Evolutionary conservation across 2,888 invertebrate genomes (phyloP).

Genomic region (Noctua janthina): DNA sequence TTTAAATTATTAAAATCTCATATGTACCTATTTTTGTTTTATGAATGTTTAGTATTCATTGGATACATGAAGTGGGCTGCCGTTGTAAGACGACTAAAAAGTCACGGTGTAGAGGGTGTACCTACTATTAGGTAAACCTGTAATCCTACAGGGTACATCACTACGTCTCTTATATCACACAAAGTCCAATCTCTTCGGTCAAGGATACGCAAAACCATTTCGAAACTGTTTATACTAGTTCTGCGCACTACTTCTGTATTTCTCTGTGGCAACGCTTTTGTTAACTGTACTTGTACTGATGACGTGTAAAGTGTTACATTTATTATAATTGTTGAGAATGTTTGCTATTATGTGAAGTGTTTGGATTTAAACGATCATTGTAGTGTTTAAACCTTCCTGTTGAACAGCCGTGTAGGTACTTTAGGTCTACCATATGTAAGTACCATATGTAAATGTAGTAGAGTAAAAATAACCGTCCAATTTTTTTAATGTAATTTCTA

Average conservation of each 20-base stretch:
- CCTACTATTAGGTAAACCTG: too few species aligned
- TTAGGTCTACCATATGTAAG: conserved; percentile 33
- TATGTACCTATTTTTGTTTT: too few species aligned
- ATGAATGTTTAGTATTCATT: too few species aligned
- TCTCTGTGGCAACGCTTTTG: background rate
- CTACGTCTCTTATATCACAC: background rate
- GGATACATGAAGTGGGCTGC: too few species aligned
- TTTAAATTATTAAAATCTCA: too few species aligned
- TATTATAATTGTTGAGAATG: conserved; percentile 10
- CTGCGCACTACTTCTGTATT: background rate
- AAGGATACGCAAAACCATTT: background rate
- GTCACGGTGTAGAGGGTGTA: too few species aligned
- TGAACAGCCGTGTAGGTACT: conserved; percentile 11
- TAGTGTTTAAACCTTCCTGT: conserved; percentile 15
- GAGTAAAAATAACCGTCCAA: background rate
- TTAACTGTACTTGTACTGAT: conserved; percentile 1
- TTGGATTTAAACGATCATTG: conserved; percentile 14
- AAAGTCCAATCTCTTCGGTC: background rate
- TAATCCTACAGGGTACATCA: too few species aligned
- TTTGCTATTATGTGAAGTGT: conserved; percentile 27
- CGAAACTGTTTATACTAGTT: background rate
- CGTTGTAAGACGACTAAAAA: too few species aligned
- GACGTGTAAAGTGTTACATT: conserved; percentile 5
- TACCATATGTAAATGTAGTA: conserved; percentile 16
- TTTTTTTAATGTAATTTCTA: background rate